Conservation (phyloP, 2,888 invertebrate genomes). For the Phengaris arion region DNA sequence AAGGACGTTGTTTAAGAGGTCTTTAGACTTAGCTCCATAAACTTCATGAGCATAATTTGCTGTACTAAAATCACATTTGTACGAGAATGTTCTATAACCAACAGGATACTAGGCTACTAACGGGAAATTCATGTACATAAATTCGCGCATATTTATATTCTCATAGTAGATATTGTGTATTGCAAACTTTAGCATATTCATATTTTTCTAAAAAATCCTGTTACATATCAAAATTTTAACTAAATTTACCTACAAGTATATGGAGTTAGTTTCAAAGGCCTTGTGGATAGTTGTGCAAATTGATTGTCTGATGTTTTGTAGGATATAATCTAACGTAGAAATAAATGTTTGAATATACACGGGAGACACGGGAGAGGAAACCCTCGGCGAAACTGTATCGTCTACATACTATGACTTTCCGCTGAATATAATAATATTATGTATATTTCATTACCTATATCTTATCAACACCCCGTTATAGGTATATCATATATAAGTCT, state of each 20-base stretch:
- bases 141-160: not conserved
- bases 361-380: not conserved
- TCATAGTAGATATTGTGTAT: too few relatives aligned
- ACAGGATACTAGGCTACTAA: too few relatives aligned
- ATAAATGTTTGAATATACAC: not conserved
- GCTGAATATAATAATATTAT: not conserved
- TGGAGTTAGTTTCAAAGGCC: not conserved
- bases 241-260: not conserved
- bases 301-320: slow-evolving; percentile 20
- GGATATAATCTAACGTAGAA: slow-evolving; percentile 22
- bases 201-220: not conserved
- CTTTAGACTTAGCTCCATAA: not conserved
- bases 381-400: slow-evolving; percentile 14
- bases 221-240: not conserved
- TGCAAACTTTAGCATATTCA: not conserved
- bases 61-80: too few relatives aligned
- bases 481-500: not conserved
- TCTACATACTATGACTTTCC: not conserved
- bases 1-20: not conserved
- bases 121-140: not conserved
- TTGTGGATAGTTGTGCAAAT: not conserved
- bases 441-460: not conserved
- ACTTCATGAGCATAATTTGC: not conserved
- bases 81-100: too few relatives aligned
- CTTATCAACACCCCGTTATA: not conserved